Percentiles rank a stretch among this genome's conserved stretches.
Evolutionary conservation across 1,140 invertebrate genomes (phyloP).

Genomic region (Geopemphigus sp.): DNA sequence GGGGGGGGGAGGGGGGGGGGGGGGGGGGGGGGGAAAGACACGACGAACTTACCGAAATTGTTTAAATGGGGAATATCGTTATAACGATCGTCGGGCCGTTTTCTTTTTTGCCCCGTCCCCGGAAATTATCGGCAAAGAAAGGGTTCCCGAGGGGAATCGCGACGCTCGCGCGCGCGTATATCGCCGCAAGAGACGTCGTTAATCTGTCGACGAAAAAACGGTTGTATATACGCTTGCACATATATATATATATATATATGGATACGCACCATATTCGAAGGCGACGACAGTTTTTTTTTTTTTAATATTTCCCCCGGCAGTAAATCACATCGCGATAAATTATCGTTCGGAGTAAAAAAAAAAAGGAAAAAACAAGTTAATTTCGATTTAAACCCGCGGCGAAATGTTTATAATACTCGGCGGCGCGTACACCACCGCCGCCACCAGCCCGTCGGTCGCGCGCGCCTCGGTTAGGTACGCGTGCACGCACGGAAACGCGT

Average conservation of each 20-base stretch:
- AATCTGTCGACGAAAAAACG: conserved; percentile 45
- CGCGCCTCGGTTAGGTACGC: background rate
- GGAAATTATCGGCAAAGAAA: conserved; percentile 28
- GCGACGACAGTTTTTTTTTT: background rate
- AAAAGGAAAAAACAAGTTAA: conserved; percentile 35
- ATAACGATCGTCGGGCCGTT: too few species aligned
- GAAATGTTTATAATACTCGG: conserved; percentile 23
- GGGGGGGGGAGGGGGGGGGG: too few species aligned
- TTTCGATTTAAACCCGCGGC: conserved; percentile 41
- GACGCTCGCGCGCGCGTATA: background rate
- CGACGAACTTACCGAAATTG: background rate
- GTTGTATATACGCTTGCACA: background rate
- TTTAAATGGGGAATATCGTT: conserved; percentile 5
- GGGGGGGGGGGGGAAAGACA: too few species aligned
- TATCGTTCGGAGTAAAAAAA: background rate
- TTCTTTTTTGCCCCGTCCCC: too few species aligned
- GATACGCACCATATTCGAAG: too few species aligned
- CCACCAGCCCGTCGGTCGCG: too few species aligned
- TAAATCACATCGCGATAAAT: conserved; percentile 45
- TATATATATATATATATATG: too few species aligned
- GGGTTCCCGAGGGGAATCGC: conserved; percentile 39
- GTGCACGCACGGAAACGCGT: conserved; percentile 2
- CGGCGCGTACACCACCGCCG: background rate
- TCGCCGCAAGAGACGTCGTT: conserved; percentile 11
- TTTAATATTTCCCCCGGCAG: background rate